These are phyloP conservation scores for Drosophila punjabiensis DNA, from an alignment of 1,140 invertebrate genomes.

Conservation along the genomic window DNA sequence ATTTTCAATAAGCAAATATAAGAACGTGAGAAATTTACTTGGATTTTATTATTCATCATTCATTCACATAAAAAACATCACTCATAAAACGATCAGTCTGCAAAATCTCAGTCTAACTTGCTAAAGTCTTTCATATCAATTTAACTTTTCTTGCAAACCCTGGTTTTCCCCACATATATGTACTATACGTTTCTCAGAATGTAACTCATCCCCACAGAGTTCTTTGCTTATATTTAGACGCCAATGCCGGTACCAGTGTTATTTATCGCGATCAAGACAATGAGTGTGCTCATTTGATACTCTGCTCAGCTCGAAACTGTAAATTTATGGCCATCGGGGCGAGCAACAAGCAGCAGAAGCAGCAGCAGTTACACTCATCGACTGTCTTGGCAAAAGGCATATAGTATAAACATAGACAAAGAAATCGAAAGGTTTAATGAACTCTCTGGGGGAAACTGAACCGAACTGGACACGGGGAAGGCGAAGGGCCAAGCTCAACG, in stretches of 20 bases:
- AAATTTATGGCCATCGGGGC: constrained; percentile 27
- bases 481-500: constrained; percentile 29
- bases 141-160: background rate
- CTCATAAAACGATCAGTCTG: background rate
- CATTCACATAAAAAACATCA: too few relatives aligned
- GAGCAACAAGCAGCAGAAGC: constrained; percentile 27
- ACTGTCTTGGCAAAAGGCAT: constrained; percentile 28
- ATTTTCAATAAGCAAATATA: background rate
- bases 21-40: background rate
- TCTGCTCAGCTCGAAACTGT: constrained; percentile 31
- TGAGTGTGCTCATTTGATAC: constrained; percentile 33
- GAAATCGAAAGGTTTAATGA: constrained; percentile 54
- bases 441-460: constrained; percentile 25
- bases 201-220: background rate
- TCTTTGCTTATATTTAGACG: background rate
- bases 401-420: constrained; percentile 36
- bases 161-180: too few relatives aligned
- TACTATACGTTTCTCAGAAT: background rate
- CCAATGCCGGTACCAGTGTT: background rate
- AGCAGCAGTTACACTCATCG: constrained; percentile 32
- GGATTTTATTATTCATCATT: background rate
- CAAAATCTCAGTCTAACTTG: background rate
- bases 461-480: constrained; percentile 26
- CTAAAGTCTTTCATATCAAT: background rate
- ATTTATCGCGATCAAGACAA: constrained; percentile 23